A percentile compares a stretch with the other conserved stretches of the same genome.
Conservation (phyloP, 2,113 vertebrate genomes). For the Petromus typicus region DNA sequence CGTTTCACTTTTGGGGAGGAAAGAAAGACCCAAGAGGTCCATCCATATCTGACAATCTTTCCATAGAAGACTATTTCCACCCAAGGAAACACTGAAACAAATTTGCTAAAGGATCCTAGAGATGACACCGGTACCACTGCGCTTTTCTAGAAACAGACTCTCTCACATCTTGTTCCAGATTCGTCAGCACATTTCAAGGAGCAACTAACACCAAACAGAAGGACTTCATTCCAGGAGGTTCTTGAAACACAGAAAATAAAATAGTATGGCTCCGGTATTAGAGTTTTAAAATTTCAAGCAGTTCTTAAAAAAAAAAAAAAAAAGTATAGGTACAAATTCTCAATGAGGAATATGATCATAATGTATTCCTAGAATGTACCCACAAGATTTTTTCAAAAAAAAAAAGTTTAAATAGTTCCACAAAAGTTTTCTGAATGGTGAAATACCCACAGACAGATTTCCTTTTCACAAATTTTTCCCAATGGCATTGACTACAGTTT, state of each 20-base stretch:
- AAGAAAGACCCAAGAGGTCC: not conserved
- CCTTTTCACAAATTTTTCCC: not conserved
- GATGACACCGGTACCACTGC: too few species aligned
- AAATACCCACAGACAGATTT: not conserved
- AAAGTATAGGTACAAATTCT: too few species aligned
- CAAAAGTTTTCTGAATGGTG: not conserved
- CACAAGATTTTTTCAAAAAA: too few species aligned
- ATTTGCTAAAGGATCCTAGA: not conserved
- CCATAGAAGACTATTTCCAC: not conserved
- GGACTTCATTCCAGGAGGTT: not conserved
- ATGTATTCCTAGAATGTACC: too few species aligned
- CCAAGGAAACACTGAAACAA: not conserved
- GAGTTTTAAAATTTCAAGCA: too few species aligned
- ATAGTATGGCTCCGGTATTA: not conserved
- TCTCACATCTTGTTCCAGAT: not conserved
- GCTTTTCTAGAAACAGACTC: not conserved
- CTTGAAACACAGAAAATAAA: not conserved
- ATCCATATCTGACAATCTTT: not conserved
- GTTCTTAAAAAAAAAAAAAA: too few species aligned
- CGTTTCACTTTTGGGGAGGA: not conserved
- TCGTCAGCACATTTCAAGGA: not conserved
- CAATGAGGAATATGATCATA: too few species aligned
- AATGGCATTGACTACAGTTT: not conserved
- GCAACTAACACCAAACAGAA: not conserved
- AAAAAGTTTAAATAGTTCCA: not conserved